Conservation (phyloP, 2,888 invertebrate genomes). For the Parthenolecanium corni region DNA sequence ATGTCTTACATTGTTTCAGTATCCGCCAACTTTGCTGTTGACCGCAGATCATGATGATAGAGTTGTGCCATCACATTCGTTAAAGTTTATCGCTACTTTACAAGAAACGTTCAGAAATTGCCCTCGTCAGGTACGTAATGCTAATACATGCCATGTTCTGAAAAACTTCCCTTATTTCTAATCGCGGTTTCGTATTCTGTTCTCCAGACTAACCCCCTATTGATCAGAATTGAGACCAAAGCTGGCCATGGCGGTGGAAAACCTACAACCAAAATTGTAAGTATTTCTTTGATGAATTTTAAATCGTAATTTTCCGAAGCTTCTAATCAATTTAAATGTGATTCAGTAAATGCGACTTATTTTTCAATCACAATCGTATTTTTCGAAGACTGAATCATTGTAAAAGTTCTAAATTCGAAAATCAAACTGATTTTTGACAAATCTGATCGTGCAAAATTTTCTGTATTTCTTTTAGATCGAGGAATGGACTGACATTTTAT, state of each 20-base stretch:
- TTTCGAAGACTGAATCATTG: not conserved
- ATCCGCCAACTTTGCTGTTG: slow-evolving; percentile 80
- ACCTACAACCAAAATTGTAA: slow-evolving; percentile 83
- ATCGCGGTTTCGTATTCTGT: not conserved
- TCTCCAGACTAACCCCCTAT: slow-evolving; percentile 61
- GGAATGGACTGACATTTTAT: slow-evolving; percentile 79
- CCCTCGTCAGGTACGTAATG: slow-evolving; percentile 43
- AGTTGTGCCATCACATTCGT: slow-evolving; percentile 92
- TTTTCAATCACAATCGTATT: not conserved
- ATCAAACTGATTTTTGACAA: not conserved
- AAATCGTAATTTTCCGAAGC: too few species aligned
- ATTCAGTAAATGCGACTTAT: not conserved
- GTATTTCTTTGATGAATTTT: too few species aligned
- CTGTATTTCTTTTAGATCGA: slow-evolving; percentile 60
- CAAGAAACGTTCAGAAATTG: slow-evolving; percentile 59
- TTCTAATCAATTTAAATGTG: too few species aligned
- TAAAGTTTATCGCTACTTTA: slow-evolving; percentile 85
- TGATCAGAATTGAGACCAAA: slow-evolving; percentile 84
- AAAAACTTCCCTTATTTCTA: too few species aligned
- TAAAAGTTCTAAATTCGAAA: not conserved
- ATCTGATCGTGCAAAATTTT: slow-evolving; percentile 1
- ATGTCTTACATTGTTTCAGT: too few species aligned
- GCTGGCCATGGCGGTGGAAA: slow-evolving; percentile 96
- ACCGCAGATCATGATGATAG: slow-evolving; percentile 99
- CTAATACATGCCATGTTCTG: too few species aligned